Base-by-base conservation (phyloP, 1,140 invertebrate species). In the Brachystomella parvula region DNA sequence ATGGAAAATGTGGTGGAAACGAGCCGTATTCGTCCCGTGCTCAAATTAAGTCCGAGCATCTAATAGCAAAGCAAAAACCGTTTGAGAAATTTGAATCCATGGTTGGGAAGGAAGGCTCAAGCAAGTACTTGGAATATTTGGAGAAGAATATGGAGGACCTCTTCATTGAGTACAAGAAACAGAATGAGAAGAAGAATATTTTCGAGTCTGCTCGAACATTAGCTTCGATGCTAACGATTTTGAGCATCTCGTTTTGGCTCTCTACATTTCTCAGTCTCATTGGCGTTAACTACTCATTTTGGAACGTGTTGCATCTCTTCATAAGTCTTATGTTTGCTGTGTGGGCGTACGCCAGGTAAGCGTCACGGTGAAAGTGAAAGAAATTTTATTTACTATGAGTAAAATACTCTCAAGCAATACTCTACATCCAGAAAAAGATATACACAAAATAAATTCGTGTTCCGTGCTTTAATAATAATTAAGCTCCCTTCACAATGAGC, bases 141-240 rank as follows among this genome's bases (percentile, higher is more conserved):
- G 82, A 87, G 70, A 81, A 89, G 83, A 90, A 96, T 79, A 82
- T 96, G 57, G 88, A 93, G 65, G 89, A 94, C 47, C 80, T 87
- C 60, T 96, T 86, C 77, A 76, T 80, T 24, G 90, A 90, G 76
- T 97, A 92, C 76, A 85, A 85, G 74, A 85, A 88, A 44, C 90
- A 96, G 80, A 98, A 98, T 80, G 94, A 97, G 78, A 89, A 90
- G 75, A 98, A 98, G 83, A 98, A 97, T 79, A 92, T 97, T 67
- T 97, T 97, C 78, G 95, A 94, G 80, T 91, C 93, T 62, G 92
- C 91, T 6, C 83, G 92, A 71, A 97, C 94, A 26, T 93, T 93
- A 3, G 93, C 92, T 9, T 92, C 95, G n/a, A 87, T 94, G 76
- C 92, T 95, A 76, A 87, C 86, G 19, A 81, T 94, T 67, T 88